phyloP scores from a whole-genome alignment of 1,140 invertebrate species.

The Drosophila santomea region DNA sequence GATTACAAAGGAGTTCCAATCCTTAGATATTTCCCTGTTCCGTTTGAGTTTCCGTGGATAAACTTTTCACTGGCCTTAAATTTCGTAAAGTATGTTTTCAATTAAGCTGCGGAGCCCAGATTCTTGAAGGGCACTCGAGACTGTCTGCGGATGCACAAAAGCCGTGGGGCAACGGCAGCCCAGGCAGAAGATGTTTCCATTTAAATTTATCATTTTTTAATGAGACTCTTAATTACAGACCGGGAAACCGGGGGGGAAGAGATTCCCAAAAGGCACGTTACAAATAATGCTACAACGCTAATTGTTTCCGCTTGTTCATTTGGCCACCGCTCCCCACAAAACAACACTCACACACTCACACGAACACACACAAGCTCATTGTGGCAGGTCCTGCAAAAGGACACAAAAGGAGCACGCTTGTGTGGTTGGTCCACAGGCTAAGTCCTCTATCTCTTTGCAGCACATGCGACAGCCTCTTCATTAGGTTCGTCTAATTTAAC shows the following conservation, averaged over 20 bases:
- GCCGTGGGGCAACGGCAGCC: constrained; percentile 2
- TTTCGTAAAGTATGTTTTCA: constrained; percentile 39
- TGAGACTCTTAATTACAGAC: constrained; percentile 80
- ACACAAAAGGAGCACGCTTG: constrained; percentile 25
- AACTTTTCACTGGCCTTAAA: constrained; percentile 55
- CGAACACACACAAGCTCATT: constrained; percentile 20
- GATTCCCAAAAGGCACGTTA: constrained; percentile 63
- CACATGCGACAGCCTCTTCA: constrained; percentile 50
- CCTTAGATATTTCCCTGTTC: constrained; percentile 10
- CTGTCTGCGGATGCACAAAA: constrained; percentile 42
- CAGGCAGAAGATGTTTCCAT: constrained; percentile 69
- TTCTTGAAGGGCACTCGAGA: constrained; percentile 64
- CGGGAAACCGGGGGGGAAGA: constrained; percentile 15
- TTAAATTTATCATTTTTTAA: constrained; percentile 84
- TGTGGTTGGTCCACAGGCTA: constrained; percentile 29
- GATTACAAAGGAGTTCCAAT: constrained; percentile 47
- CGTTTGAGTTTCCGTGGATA: constrained; percentile 13
- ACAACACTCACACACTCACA: not conserved
- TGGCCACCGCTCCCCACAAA: constrained; percentile 35
- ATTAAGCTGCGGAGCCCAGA: constrained; percentile 22
- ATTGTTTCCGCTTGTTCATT: constrained; percentile 83
- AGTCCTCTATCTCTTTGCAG: constrained; percentile 58
- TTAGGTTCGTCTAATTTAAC: constrained; percentile 74
- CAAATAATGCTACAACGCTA: constrained; percentile 79
- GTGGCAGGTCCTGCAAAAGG: constrained; percentile 14